Conservation (phyloP, 2,888 invertebrate genomes). For the Diachrysia chrysitis region DNA sequence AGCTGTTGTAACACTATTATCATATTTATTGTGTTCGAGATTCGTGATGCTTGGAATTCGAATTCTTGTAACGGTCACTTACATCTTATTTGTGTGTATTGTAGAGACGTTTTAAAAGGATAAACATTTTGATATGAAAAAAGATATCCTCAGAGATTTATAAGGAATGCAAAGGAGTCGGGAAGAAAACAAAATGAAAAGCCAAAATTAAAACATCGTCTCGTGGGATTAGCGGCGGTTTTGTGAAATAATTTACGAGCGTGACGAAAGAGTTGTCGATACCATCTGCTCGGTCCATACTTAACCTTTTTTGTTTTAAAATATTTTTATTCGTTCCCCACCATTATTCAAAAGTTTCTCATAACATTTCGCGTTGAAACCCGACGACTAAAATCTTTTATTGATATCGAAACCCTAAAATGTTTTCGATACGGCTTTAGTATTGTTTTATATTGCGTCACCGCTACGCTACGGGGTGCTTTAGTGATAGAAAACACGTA, state of each 20-base stretch:
- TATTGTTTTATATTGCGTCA: constrained; percentile 77
- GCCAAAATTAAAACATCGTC: constrained; percentile 87
- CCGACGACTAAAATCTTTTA: constrained; percentile 81
- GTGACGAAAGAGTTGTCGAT: constrained; percentile 88
- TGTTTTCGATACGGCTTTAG: constrained; percentile 70
- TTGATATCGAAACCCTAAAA: constrained; percentile 81
- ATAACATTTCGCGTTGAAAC: constrained; percentile 84
- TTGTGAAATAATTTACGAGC: constrained; percentile 88
- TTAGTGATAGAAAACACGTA: constrained; percentile 59
- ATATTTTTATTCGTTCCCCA: constrained; percentile 80
- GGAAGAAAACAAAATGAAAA: constrained; percentile 78
- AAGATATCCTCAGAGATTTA: constrained; percentile 77
- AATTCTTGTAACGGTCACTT: constrained; percentile 73
- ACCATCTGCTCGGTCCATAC: constrained; percentile 86
- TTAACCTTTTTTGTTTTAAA: constrained; percentile 87
- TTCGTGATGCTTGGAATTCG: constrained; percentile 72
- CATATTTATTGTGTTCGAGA: constrained; percentile 81
- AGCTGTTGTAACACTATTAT: constrained; percentile 81
- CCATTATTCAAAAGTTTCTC: constrained; percentile 87
- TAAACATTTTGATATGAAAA: constrained; percentile 76
- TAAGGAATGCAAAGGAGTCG: constrained; percentile 75
- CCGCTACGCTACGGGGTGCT: constrained; percentile 50
- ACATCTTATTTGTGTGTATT: constrained; percentile 69
- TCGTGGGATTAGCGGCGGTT: constrained; percentile 86
- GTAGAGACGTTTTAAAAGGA: constrained; percentile 66